phyloP scores from a whole-genome alignment of 1,140 invertebrate genomes.

The Drosophila azteca region DNA sequence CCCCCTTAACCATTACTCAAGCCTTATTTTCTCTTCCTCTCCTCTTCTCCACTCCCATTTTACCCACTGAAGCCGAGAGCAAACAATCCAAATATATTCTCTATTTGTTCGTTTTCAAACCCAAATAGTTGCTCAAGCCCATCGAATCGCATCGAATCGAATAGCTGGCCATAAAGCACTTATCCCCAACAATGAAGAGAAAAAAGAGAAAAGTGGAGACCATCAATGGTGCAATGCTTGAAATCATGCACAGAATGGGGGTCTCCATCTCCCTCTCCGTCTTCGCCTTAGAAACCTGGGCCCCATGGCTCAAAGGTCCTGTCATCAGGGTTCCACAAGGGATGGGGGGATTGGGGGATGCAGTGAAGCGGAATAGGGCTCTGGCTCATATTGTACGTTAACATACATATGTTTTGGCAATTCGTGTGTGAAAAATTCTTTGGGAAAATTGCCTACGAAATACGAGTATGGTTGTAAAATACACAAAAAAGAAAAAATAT shows the following conservation, averaged over 20 bases:
- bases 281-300: not conserved
- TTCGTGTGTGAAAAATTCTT: conserved; percentile 66
- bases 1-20: no score
- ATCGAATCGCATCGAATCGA: conserved; percentile 11
- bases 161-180: conserved; percentile 33
- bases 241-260: conserved; percentile 32
- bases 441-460: conserved; percentile 37
- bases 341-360: conserved; percentile 31
- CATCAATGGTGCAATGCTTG: conserved; percentile 41
- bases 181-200: conserved; percentile 33
- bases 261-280: no score
- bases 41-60: no score
- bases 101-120: conserved; percentile 10
- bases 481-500: conserved; percentile 46
- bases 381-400: not conserved
- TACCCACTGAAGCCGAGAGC: no score
- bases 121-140: conserved; percentile 34
- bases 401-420: conserved; percentile 62
- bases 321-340: conserved; percentile 18
- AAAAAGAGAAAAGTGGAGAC: conserved; percentile 7
- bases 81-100: conserved; percentile 10
- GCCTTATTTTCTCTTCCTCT: no score
- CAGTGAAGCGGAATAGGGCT: conserved; percentile 38
- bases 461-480: conserved; percentile 18
- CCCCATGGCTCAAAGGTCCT: conserved; percentile 34